These are phyloP conservation scores for Theodoxus fluviatilis DNA, from an alignment of 2,888 invertebrate genomes.

Conservation along the genomic window DNA sequence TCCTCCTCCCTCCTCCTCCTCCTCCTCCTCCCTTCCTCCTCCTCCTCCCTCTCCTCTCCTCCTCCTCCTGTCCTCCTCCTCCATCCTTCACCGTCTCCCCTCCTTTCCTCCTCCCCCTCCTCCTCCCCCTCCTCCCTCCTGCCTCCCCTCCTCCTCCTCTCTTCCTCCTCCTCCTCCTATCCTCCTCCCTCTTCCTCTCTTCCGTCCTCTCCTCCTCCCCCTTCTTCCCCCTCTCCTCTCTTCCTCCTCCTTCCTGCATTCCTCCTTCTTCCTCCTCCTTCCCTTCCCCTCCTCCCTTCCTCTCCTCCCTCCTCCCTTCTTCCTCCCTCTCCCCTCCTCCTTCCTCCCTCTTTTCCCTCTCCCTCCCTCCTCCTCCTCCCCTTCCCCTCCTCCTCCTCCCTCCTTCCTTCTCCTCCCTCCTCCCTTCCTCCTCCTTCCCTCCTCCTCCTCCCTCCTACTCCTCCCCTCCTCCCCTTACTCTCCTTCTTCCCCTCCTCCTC, in stretches of 20 bases:
- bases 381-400: slow-evolving; percentile 5
- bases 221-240: no score
- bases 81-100: no score
- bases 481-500: no score
- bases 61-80: neutral
- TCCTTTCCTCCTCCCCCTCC: neutral
- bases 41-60: neutral
- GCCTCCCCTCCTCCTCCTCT: slow-evolving; percentile 18
- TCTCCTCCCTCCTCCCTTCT: neutral
- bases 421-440: no score
- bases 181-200: slow-evolving; percentile 32
- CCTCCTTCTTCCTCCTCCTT: no score
- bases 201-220: no score
- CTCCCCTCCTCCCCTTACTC: no score
- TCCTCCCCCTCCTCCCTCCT: slow-evolving; percentile 27
- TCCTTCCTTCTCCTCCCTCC: slow-evolving; percentile 15
- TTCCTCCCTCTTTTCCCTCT: neutral
- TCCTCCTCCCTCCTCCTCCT: no score
- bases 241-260: no score
- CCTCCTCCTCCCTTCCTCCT: neutral
- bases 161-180: slow-evolving; percentile 9
- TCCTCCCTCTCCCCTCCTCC: neutral
- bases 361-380: neutral
- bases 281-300: no score
- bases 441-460: no score